Base-by-base conservation (phyloP, 1,140 invertebrate genomes). In the Akabosia matsudoensis region DNA sequence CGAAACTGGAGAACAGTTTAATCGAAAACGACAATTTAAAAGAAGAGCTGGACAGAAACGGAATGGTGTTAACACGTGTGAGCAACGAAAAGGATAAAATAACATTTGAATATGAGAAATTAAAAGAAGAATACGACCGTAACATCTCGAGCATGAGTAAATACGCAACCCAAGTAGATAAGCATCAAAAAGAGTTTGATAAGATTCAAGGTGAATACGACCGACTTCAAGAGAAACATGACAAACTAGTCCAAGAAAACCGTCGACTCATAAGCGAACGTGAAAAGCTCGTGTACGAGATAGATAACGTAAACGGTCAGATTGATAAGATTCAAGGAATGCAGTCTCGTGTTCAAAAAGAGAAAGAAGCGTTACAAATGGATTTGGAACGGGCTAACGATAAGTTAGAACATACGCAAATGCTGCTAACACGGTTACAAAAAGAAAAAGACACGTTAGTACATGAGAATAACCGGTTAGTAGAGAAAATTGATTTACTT, bases 1-100 rank as follows among this genome's bases (percentile, higher is more conserved):
- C 95, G 16, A 92, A 94, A 84, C 86, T 97, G 82, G 95, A 97
- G 87, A 97, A 97, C 86, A 93, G 94, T 83, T 94, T 96, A 86
- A 92, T 92, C 73, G 95, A 97, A 86, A 93, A 95, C 83, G 94
- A 96, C 82, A 95, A 92, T 83, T 85, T 97, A 72, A 92, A 94
- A 71, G 94, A 96, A 82, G 94, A 97, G 85, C 91, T 95, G 82
- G 94, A 95, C 83, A 88, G 93, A 73, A 87, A 91, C 18, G 91
- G 92, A 71, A 87, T 90, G 0, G 88, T 90, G 7, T 90, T 93
- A 52, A 91, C 91, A 67, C 89, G 94, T 73, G 87, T 95, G 76
- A 93, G 95, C 83, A 91, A 91, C 22, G 95, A 97, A 85, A 88
- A 93, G 72, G 95, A 97, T 83, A 92, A 93, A 84, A 92, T 93